Base-by-base conservation (phyloP, 2,888 invertebrate species). In the Trisateles emortualis region DNA sequence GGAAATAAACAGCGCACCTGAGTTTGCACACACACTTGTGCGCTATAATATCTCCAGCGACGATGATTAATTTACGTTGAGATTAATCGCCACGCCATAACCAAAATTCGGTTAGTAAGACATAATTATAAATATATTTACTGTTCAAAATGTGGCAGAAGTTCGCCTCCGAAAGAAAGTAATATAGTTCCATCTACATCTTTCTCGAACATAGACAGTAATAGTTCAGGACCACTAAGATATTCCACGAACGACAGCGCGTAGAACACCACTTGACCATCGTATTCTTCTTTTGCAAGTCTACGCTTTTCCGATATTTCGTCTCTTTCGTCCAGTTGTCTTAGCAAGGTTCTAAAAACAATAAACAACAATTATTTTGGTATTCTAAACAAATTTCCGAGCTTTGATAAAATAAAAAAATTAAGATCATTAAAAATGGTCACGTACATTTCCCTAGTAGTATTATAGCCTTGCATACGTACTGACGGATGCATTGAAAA, bases 231-330 rank as follows among this genome's bases (percentile, higher is more conserved):
- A 0, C 94, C 95, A 66, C 96, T 95, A 13, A 97, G 87, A 73
- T 96, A 95, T 78, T 97, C 97, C 0, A 97, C 96, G 74, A 96
- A 97, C 24, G 96, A 96, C 48, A 94, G 87, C 0, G 95, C 94
- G 62, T 96, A 93, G 57, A 95, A 92, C 54, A 93, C 93, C 1
- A 95, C 94, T 72, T 94, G 94, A 0, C 93, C 93, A 4, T 93
- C 84, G 60, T 94, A 89, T 26, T 87, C 83, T 59, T 93, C 93
- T 68, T 87, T 90, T 0, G 91, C 92, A 38, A 87, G 56, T 50
- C 92, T 85, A 26, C 93, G 91, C 10, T 93, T 86, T 65, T 94
- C 93, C 11, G 92, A 84, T 54, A 93, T 89, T 72, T 95, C 95
- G 24, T 93, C 94, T 3, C 90, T 90, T 77, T 96, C 96, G 8